A percentile compares a stretch with the other conserved stretches of the same genome.
Conservation (phyloP, 1,140 invertebrate species). For the Semibalanus balanoides region DNA sequence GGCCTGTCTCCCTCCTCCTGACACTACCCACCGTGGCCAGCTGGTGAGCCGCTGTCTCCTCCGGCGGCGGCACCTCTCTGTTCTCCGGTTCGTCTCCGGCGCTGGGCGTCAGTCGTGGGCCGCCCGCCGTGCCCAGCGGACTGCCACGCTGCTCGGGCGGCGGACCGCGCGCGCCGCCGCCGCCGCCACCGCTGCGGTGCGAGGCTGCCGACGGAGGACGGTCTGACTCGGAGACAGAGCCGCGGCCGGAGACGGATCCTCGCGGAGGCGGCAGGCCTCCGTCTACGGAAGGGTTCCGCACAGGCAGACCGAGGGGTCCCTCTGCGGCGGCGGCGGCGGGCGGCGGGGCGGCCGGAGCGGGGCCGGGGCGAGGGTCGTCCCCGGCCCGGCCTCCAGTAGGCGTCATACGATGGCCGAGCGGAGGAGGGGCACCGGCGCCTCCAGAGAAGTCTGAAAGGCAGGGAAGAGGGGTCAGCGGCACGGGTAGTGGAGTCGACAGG, state of each 20-base stretch:
- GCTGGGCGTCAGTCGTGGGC: too few species aligned
- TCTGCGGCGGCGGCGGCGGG: conserved; percentile 52
- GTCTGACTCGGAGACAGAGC: neutral
- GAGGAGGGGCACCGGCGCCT: too few species aligned
- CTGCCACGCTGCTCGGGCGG: neutral
- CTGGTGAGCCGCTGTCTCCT: neutral
- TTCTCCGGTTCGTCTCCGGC: neutral
- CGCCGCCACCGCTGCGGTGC: neutral
- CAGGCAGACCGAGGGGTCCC: too few species aligned
- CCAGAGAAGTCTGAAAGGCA: neutral
- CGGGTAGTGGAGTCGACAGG: too few species aligned
- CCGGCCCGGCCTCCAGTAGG: neutral
- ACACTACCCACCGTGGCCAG: neutral
- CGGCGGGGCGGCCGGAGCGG: too few species aligned
- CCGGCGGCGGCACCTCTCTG: neutral
- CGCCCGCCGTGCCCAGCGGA: neutral
- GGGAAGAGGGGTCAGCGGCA: neutral
- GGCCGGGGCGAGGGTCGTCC: neutral
- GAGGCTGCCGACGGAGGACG: neutral
- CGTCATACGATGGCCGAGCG: neutral
- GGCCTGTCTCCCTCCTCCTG: neutral
- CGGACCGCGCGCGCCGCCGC: too few species aligned
- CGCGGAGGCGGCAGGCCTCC: too few species aligned
- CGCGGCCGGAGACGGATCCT: too few species aligned
- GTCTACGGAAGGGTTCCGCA: neutral